Evolutionary conservation across 2,113 vertebrate species (phyloP).

Genomic region (Boleophthalmus pectinirostris): DNA sequence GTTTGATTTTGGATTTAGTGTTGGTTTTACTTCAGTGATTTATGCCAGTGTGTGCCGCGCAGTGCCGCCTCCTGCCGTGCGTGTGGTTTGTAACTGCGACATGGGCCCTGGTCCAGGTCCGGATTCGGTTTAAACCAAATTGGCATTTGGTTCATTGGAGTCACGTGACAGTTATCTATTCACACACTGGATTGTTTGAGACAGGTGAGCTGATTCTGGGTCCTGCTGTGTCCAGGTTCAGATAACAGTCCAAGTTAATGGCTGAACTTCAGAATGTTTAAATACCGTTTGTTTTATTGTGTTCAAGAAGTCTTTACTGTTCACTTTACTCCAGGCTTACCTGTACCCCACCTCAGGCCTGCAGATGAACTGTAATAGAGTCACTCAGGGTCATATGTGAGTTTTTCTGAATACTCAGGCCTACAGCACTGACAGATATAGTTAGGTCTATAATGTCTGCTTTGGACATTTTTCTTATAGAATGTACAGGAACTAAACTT

Average conservation of each 20-base stretch:
- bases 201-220: neutral
- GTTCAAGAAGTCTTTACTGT: no score
- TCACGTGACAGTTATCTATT: neutral
- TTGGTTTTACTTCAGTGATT: neutral
- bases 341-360: no score
- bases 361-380: no score
- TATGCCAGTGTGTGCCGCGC: neutral
- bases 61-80: slow-evolving; percentile 8
- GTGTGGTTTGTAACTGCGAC: slow-evolving; percentile 9
- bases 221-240: neutral
- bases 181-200: neutral
- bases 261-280: neutral
- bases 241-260: neutral
- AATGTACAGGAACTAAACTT: no score
- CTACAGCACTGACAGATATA: no score
- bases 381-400: no score
- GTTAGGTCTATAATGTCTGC: no score
- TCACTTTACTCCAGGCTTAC: no score
- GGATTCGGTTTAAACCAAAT: neutral
- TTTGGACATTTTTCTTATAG: no score
- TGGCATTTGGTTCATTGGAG: neutral
- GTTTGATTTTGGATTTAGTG: neutral
- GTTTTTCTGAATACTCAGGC: no score
- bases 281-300: neutral
- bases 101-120: slow-evolving; percentile 2